Base-by-base conservation (phyloP, 2,113 vertebrate genomes). In the Odontophorus gujanensis region DNA sequence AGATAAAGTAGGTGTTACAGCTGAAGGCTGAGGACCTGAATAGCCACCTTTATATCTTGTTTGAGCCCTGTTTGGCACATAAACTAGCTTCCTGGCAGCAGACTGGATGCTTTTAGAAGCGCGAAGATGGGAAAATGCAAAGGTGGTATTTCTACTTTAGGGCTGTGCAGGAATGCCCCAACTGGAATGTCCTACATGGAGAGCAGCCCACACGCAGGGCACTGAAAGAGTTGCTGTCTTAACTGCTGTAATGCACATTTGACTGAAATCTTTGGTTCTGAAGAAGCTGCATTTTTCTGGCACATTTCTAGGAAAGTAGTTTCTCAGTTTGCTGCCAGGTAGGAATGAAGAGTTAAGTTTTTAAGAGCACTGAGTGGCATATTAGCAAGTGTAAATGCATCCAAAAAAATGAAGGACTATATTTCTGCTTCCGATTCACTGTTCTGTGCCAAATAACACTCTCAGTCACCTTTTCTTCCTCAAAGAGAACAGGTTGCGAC, bases 391-490 rank as follows among this genome's bases (percentile, higher is more conserved):
- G 65, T 83, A 96, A 95, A 92, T 0, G 63, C 68, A 92, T 96
- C 93, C 93, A 95, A 77, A 93, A 96, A 96, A 95, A 82, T 91
- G 79, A 92, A 94, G 68, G 91, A 72, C 85, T 95, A 1, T 71
- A 92, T 91, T 92, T 89, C 89, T 95, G 76, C 85, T 93, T 89
- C 87, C 77, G 91, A 93, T 93, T 80, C 71, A 1, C 81, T 87
- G 32, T 50, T 95, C 87, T 63, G 59, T 92, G 95, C 95, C 93
- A 95, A 89, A 74, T 93, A 89, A 92, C 93, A 89, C 91, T 93
- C 91, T 61, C 89, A 96, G 91, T 96, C 89, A 97, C 95, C 96
- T 96, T 95, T 95, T 95, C 93, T 91, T 95, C 87, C 89, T 95
- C 80, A 93, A 92, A 95, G 61, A 76, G 89, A 95, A 93, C 94